phyloP scores from a whole-genome alignment of 2,113 vertebrate species.

The Megaceryle maxima region DNA sequence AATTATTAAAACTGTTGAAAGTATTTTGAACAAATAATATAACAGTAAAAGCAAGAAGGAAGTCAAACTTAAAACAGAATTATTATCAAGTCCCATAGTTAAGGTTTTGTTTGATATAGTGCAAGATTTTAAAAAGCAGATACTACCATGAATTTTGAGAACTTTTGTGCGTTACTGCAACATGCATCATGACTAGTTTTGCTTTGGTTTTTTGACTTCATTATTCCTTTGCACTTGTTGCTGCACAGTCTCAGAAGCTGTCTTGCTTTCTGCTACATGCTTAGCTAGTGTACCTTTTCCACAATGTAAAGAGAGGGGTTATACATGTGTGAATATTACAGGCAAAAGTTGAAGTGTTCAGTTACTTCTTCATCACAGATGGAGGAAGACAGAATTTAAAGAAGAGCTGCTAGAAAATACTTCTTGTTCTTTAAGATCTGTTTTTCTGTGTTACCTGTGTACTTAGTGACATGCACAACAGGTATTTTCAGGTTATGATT shows the following conservation, averaged over 20 bases:
- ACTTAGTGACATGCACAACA: background rate
- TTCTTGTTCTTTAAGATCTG: background rate
- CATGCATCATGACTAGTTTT: background rate
- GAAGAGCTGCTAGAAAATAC: background rate
- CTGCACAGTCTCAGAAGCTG: background rate
- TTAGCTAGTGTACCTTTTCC: background rate
- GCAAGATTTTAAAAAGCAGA: background rate
- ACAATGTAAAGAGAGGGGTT: background rate
- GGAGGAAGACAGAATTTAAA: background rate
- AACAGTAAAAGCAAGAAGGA: background rate
- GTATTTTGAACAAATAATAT: background rate
- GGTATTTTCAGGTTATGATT: background rate
- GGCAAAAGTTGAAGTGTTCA: background rate
- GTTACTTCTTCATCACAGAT: background rate
- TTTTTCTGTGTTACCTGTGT: background rate
- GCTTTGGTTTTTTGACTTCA: background rate
- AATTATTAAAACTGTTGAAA: background rate
- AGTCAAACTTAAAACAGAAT: background rate
- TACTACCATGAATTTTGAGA: background rate
- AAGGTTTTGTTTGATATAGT: background rate
- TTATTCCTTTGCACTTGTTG: background rate
- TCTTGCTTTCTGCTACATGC: background rate
- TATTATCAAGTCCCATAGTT: background rate
- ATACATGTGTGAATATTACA: background rate
- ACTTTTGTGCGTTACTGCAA: background rate